Conservation (phyloP, 2,113 vertebrate species). For the Pionites leucogaster region DNA sequence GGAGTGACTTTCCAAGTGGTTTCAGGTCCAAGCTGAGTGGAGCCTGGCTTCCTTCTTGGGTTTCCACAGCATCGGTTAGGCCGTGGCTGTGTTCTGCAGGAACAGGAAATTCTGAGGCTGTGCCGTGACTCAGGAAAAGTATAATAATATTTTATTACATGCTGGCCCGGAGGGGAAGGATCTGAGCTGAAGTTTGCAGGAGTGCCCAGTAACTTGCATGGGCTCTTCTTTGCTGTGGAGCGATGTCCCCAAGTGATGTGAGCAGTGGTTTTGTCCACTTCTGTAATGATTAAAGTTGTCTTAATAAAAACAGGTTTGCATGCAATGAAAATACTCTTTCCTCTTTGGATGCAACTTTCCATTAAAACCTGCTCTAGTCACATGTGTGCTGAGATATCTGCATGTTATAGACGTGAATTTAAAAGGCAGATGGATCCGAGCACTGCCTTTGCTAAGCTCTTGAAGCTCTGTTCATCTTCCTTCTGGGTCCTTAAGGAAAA, state of each 20-base stretch:
- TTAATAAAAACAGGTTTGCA: not conserved
- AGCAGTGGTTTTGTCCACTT: not conserved
- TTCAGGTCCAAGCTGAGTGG: not conserved
- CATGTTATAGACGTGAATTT: not conserved
- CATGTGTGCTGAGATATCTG: not conserved
- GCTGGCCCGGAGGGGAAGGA: not conserved
- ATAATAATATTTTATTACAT: not conserved
- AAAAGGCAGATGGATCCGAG: not conserved
- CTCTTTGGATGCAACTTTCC: not conserved
- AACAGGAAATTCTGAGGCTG: conserved; percentile 17
- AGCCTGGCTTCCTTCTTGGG: conserved; percentile 26
- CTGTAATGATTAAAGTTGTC: not conserved
- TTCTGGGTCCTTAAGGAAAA: not conserved
- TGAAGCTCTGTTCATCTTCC: not conserved
- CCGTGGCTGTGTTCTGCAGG: not conserved
- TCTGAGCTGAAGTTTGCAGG: not conserved
- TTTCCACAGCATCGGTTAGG: not conserved
- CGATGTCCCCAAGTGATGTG: rapidly evolving
- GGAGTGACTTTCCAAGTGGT: not conserved
- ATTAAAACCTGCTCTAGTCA: not conserved
- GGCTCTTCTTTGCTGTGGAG: not conserved
- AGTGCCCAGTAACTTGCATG: not conserved
- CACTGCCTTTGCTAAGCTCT: not conserved
- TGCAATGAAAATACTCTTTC: not conserved
- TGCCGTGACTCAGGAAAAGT: conserved; percentile 22